Evolutionary conservation across 2,888 invertebrate genomes (phyloP).

Genomic region (Lepetodrilus schrolli): DNA sequence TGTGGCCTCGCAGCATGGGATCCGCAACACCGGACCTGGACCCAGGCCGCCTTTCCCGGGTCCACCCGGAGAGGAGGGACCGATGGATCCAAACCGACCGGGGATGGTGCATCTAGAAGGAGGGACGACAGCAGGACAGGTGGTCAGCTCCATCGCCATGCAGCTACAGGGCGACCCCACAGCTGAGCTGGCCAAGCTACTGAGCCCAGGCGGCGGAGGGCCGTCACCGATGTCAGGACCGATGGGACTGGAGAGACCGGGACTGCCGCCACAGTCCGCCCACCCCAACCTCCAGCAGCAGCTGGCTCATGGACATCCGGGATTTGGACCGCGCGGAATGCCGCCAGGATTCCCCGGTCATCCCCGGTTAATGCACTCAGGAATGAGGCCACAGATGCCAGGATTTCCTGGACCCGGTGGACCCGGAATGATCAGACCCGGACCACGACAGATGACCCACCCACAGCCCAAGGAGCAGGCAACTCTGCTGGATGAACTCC

Average conservation of each 20-base stretch:
- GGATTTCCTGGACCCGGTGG: constrained; percentile 31
- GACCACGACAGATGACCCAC: constrained; percentile 13
- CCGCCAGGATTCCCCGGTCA: constrained; percentile 41
- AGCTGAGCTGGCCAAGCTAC: constrained; percentile 21
- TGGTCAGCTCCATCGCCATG: background rate
- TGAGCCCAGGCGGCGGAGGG: background rate
- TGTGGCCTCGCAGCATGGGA: constrained; percentile 45
- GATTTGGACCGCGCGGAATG: constrained; percentile 11
- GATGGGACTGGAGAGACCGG: constrained; percentile 25
- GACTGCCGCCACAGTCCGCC: constrained; percentile 30
- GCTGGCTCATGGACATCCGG: constrained; percentile 33
- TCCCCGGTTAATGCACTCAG: constrained; percentile 43
- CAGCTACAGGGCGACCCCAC: constrained; percentile 10
- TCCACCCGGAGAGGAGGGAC: constrained; percentile 30
- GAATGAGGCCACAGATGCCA: constrained; percentile 43
- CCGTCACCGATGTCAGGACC: constrained; percentile 30
- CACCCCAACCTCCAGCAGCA: constrained; percentile 43
- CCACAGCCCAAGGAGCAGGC: constrained; percentile 34
- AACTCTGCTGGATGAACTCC: constrained; percentile 47
- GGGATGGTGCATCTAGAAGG: constrained; percentile 34
- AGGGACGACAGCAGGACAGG: constrained; percentile 33
- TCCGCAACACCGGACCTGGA: constrained; percentile 44
- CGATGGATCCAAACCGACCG: background rate
- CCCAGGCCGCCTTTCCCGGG: constrained; percentile 46
- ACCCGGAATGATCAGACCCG: constrained; percentile 31